Conservation (phyloP, 2,888 invertebrate genomes). For the Amblyjoppa proteus region DNA sequence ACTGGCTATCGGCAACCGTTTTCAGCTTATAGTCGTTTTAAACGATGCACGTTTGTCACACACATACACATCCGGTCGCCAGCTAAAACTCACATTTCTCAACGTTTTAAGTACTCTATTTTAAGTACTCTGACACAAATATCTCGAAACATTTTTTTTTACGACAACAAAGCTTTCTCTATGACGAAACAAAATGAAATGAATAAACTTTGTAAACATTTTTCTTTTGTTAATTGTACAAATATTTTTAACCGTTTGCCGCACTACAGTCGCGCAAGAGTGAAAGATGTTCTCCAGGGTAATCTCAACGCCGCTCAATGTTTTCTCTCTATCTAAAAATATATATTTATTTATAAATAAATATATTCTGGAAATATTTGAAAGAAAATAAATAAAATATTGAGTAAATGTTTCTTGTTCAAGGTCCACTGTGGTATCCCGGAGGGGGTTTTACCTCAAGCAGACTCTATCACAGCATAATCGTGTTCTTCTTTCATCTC, state of each 20-base stretch:
- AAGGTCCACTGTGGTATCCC: constrained; percentile 83
- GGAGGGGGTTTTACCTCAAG: constrained; percentile 91
- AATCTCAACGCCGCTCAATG: not conserved
- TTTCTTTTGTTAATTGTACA: not conserved
- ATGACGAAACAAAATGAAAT: no score
- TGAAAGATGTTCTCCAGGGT: constrained; percentile 8
- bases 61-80: no score
- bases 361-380: not conserved
- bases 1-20: no score
- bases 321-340: not conserved
- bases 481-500: constrained; percentile 90
- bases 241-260: not conserved
- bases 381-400: not conserved
- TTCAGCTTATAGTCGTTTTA: no score
- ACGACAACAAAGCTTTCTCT: no score
- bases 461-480: constrained; percentile 88
- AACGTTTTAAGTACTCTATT: no score
- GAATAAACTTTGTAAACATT: no score
- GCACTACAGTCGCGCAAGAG: not conserved
- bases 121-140: no score
- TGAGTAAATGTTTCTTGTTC: constrained; percentile 32
- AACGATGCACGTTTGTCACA: no score
- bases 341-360: not conserved
- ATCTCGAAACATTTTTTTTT: no score
- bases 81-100: no score